These are phyloP conservation scores for Decapterus maruadsi DNA, from an alignment of 2,797 vertebrate species.

Conservation along the genomic window DNA sequence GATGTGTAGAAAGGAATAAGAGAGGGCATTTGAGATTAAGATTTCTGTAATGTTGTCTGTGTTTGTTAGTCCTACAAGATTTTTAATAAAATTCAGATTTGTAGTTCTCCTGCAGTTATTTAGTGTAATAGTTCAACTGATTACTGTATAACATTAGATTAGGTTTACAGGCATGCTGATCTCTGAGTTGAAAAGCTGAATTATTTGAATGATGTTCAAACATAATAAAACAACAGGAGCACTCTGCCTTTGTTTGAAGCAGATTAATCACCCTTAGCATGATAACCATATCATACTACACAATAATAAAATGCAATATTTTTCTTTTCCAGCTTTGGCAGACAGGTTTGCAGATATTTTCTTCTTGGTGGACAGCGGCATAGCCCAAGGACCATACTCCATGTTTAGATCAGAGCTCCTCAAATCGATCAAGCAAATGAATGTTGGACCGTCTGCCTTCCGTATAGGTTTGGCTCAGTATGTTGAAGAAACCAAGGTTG, in stretches of 20 bases:
- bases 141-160: too few species aligned
- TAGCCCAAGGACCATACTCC: conserved; percentile 39
- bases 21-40: background rate
- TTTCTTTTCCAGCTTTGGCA: conserved; percentile 58
- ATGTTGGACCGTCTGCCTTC: conserved; percentile 68
- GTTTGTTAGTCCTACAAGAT: background rate
- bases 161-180: too few species aligned
- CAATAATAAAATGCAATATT: too few species aligned
- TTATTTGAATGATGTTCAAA: too few species aligned
- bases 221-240: too few species aligned
- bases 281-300: background rate
- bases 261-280: too few species aligned
- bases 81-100: too few species aligned
- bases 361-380: conserved; percentile 83
- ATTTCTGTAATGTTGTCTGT: background rate
- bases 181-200: too few species aligned
- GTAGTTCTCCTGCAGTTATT: too few species aligned
- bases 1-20: background rate
- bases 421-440: conserved; percentile 59
- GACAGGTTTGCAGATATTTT: conserved; percentile 82
- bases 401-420: conserved; percentile 59
- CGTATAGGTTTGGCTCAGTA: conserved; percentile 86
- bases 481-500: conserved; percentile 52
- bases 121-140: too few species aligned
- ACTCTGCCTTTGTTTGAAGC: too few species aligned